Evolutionary conservation across 2,888 invertebrate genomes (phyloP).

Genomic region (Drosophila birchii): DNA sequence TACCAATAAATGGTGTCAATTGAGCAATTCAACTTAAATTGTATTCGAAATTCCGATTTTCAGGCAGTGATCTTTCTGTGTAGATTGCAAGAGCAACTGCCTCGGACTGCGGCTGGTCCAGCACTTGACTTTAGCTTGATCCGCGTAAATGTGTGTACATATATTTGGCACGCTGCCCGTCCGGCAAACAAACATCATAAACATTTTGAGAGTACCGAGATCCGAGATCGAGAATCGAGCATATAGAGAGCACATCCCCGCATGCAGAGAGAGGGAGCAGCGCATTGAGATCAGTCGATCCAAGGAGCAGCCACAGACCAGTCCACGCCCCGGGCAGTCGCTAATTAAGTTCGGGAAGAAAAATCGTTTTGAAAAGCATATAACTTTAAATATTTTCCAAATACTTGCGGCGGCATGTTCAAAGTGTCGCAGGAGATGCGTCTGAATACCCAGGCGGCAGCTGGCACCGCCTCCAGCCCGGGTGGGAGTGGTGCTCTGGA

Average conservation of each 20-base stretch:
- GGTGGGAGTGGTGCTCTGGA: conserved; percentile 42
- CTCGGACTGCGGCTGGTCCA: not conserved
- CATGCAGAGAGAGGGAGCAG: conserved; percentile 29
- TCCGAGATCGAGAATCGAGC: conserved; percentile 43
- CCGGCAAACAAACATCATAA: conserved; percentile 44
- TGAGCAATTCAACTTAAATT: conserved; percentile 1
- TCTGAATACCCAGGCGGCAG: conserved; percentile 68
- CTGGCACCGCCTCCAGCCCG: conserved; percentile 28
- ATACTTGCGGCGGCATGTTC: conserved; percentile 75
- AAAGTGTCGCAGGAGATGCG: conserved; percentile 84
- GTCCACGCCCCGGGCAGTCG: conserved; percentile 41
- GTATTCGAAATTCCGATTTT: not conserved
- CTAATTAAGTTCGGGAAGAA: conserved; percentile 24
- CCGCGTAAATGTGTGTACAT: not conserved
- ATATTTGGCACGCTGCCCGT: conserved; percentile 63
- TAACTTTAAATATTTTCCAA: conserved; percentile 15
- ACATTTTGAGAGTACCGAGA: conserved; percentile 46
- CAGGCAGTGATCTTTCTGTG: not conserved
- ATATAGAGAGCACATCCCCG: conserved; percentile 52
- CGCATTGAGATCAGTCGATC: conserved; percentile 52
- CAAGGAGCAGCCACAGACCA: conserved; percentile 55
- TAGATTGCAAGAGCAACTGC: conserved; percentile 15
- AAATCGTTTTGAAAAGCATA: conserved; percentile 45
- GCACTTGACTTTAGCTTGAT: conserved; percentile 1
- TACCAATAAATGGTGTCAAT: conserved; percentile 17